Percentiles rank a stretch among this genome's conserved stretches.
phyloP scores from a whole-genome alignment of 2,888 invertebrate genomes.

The Ischnus inquisitorius region DNA sequence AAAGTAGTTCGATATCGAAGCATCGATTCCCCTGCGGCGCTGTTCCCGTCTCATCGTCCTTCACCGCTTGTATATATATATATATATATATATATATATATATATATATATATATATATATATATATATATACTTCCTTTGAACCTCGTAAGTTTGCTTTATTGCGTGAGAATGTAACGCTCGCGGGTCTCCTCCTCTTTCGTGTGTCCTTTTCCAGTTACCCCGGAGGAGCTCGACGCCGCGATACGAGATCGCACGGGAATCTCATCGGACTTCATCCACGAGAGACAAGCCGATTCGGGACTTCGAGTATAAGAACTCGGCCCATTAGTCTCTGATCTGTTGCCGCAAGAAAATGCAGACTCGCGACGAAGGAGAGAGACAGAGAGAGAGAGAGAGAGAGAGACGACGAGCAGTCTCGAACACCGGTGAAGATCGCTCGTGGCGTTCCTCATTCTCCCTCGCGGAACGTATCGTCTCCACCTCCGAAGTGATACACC shows the following conservation, averaged over 20 bases:
- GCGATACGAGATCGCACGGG: background rate
- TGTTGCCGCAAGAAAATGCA: conserved; percentile 55
- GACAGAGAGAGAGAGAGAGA: background rate
- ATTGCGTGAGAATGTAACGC: conserved; percentile 65
- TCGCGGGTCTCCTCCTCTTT: conserved; percentile 43
- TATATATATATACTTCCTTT: background rate
- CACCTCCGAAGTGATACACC: background rate
- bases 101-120: background rate
- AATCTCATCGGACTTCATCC: background rate
- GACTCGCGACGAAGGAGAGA: conserved; percentile 22
- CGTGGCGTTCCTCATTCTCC: conserved; percentile 13
- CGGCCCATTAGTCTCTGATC: conserved; percentile 62
- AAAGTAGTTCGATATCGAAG: conserved; percentile 15
- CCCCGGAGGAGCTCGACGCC: conserved; percentile 9
- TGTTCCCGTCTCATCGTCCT: conserved; percentile 5
- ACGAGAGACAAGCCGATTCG: conserved; percentile 17
- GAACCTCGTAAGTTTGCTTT: conserved; percentile 43
- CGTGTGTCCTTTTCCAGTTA: conserved; percentile 17
- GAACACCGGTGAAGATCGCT: background rate
- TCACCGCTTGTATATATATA: background rate
- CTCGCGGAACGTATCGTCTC: background rate
- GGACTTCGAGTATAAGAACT: conserved; percentile 52
- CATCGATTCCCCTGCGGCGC: background rate
- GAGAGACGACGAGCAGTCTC: conserved; percentile 4
- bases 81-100: background rate